Evolutionary conservation across 1,140 invertebrate genomes (phyloP).

Genomic region (Pararge aegeria): DNA sequence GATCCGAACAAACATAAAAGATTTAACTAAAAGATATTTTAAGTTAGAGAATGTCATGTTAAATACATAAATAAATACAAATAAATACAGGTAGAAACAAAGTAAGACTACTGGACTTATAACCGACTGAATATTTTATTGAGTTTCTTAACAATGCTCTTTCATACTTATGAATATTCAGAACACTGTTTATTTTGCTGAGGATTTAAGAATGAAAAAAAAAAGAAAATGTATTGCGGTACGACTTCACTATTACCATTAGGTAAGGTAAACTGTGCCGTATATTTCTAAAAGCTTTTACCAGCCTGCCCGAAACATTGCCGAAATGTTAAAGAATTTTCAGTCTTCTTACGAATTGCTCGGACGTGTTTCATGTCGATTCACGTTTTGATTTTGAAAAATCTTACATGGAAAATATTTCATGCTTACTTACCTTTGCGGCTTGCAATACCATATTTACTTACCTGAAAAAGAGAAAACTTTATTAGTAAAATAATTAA

Average conservation of each 20-base stretch:
- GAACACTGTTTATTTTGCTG: slow-evolving; percentile 17
- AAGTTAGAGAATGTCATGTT: neutral
- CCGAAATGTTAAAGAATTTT: slow-evolving; percentile 24
- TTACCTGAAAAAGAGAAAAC: slow-evolving; percentile 36
- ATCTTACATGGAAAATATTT: neutral
- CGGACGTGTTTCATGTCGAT: slow-evolving; percentile 11
- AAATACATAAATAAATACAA: neutral
- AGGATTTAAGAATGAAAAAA: slow-evolving; percentile 19
- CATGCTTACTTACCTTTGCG: slow-evolving; percentile 23
- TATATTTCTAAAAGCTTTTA: slow-evolving; percentile 51
- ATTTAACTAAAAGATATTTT: neutral
- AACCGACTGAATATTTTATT: slow-evolving; percentile 21
- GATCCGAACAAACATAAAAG: neutral
- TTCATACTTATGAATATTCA: slow-evolving; percentile 24
- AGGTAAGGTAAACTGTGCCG: slow-evolving; percentile 35
- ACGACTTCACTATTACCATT: slow-evolving; percentile 39
- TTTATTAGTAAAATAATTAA: slow-evolving; percentile 1
- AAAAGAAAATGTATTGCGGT: slow-evolving; percentile 26
- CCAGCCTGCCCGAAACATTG: slow-evolving; percentile 26
- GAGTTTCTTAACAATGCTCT: slow-evolving; percentile 19
- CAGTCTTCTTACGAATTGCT: slow-evolving; percentile 1
- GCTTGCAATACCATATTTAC: slow-evolving; percentile 11
- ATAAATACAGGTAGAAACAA: neutral
- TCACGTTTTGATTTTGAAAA: slow-evolving; percentile 9
- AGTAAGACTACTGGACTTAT: slow-evolving; percentile 1